Evolutionary conservation across 2,888 invertebrate species (phyloP).

Genomic region (Aphrophora alni): DNA sequence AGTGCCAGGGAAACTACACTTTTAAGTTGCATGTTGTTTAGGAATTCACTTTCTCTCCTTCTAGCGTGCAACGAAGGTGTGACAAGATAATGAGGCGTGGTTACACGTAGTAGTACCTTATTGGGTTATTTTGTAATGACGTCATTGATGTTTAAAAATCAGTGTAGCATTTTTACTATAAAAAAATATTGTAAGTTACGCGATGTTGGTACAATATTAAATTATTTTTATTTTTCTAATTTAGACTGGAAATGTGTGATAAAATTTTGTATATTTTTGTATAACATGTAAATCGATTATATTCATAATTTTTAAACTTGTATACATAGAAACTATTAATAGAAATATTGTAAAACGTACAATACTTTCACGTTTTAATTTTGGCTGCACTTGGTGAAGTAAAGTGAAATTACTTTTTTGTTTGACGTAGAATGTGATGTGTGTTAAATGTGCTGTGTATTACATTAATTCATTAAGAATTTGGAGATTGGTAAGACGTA

Average conservation of each 20-base stretch:
- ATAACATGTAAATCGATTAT: too few relatives aligned
- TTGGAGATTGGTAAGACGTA: background rate
- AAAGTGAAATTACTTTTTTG: background rate
- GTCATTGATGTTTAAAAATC: background rate
- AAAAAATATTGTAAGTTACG: background rate
- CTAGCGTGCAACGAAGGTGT: background rate
- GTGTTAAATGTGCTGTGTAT: background rate
- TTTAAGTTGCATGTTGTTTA: too few relatives aligned
- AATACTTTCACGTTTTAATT: background rate
- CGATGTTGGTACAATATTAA: background rate
- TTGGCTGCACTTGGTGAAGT: background rate
- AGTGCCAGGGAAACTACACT: too few relatives aligned
- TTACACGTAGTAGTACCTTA: background rate
- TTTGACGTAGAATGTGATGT: background rate
- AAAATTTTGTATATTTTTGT: too few relatives aligned
- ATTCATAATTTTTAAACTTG: too few relatives aligned
- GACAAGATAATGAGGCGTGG: background rate
- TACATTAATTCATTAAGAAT: background rate
- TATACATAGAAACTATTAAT: background rate
- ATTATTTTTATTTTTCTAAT: background rate
- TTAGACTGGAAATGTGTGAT: too few relatives aligned
- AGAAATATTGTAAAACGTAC: background rate
- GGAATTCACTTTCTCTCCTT: background rate
- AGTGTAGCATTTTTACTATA: background rate
- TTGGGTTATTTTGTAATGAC: background rate